Percentiles rank a stretch among this genome's conserved stretches.
These are phyloP conservation scores for Osedax fenrisi DNA, from an alignment of 2,888 invertebrate species.

Conservation along the genomic window DNA sequence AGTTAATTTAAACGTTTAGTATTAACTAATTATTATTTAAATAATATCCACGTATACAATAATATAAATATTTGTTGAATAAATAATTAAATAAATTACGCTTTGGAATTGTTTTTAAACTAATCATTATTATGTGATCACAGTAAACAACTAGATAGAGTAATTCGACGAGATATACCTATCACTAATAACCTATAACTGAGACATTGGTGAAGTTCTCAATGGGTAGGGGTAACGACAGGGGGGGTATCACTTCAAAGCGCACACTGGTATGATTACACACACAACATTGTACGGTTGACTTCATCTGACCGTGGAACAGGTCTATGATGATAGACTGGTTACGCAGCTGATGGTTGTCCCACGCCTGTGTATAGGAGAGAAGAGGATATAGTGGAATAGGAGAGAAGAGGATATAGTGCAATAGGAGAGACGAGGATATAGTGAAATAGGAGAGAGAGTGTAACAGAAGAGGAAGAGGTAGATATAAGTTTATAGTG, in stretches of 20 bases:
- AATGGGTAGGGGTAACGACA: constrained; percentile 77
- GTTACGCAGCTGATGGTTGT: constrained; percentile 68
- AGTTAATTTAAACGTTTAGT: too few relatives aligned
- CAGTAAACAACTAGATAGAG: too few relatives aligned
- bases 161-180: too few relatives aligned
- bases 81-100: too few relatives aligned
- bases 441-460: neutral
- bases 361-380: constrained; percentile 60
- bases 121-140: too few relatives aligned
- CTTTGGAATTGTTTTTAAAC: too few relatives aligned
- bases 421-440: neutral
- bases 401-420: neutral
- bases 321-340: constrained; percentile 75
- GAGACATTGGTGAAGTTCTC: constrained; percentile 70
- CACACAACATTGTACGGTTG: constrained; percentile 68
- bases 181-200: constrained; percentile 57
- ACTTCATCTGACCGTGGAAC: constrained; percentile 82
- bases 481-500: too few relatives aligned
- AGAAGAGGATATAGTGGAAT: neutral
- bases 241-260: constrained; percentile 81
- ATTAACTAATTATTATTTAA: too few relatives aligned
- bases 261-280: constrained; percentile 73
- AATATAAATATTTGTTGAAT: too few relatives aligned
- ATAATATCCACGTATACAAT: too few relatives aligned
- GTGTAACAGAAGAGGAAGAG: neutral